These are phyloP conservation scores for Alaudala cheleensis DNA, from an alignment of 2,113 vertebrate species.

Conservation along the genomic window DNA sequence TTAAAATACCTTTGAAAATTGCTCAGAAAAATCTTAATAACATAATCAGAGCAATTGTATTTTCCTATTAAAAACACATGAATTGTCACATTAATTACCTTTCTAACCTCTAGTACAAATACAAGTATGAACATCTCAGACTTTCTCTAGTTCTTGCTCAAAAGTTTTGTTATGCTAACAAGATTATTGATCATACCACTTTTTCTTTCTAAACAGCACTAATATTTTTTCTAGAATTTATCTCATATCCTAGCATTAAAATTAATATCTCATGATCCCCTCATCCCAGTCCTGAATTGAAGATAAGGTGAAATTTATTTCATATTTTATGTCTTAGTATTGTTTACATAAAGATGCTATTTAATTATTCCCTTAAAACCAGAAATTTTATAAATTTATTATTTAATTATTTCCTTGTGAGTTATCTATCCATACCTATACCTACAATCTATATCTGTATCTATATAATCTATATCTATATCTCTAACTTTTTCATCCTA, in stretches of 20 bases:
- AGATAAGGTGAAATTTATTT: not conserved
- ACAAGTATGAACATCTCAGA: not conserved
- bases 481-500: not conserved
- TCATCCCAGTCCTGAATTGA: not conserved
- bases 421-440: not conserved
- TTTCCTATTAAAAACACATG: not conserved
- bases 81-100: not conserved
- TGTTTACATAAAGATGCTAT: not conserved
- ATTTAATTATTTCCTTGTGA: not conserved
- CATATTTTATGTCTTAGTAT: not conserved
- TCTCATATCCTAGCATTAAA: not conserved
- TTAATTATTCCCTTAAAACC: not conserved
- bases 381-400: no score
- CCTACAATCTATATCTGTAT: not conserved
- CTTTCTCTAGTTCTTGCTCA: not conserved
- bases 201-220: not conserved
- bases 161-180: not conserved
- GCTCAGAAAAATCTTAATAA: not conserved
- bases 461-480: not conserved
- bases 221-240: not conserved
- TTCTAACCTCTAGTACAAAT: not conserved
- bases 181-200: not conserved
- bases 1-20: not conserved
- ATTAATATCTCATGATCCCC: rapidly evolving
- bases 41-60: not conserved